These are phyloP conservation scores for Drosophila auraria DNA, from an alignment of 1,140 invertebrate genomes.

Conservation along the genomic window DNA sequence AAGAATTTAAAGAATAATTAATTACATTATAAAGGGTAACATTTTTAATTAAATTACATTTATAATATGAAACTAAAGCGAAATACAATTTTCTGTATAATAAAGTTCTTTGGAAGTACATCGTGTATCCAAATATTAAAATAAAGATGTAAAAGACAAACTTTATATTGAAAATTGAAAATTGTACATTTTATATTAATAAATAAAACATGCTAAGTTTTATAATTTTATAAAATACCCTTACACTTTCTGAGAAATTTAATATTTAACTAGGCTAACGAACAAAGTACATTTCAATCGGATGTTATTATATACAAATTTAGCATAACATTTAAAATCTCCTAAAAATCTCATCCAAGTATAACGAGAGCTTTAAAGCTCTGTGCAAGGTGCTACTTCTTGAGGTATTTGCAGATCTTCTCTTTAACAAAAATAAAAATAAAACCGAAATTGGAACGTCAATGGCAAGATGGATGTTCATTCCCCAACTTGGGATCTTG, in stretches of 20 bases:
- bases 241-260: no score
- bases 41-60: neutral
- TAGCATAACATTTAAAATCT: neutral
- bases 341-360: neutral
- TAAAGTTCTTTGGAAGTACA: no score
- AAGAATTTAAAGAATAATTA: neutral
- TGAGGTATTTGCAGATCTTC: neutral
- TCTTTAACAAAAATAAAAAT: neutral
- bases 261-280: no score
- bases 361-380: neutral
- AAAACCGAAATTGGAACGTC: constrained; percentile 10
- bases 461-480: constrained; percentile 45
- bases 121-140: no score
- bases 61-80: no score
- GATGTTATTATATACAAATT: neutral
- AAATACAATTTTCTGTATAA: neutral
- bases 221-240: no score
- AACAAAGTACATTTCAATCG: neutral
- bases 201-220: no score
- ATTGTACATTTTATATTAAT: no score
- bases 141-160: no score
- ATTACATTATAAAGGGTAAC: neutral
- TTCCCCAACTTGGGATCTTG: constrained; percentile 20
- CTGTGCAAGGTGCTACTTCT: neutral
- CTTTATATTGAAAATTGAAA: no score